phyloP scores from a whole-genome alignment of 2,797 vertebrate genomes.

The Garrulus glandarius region DNA sequence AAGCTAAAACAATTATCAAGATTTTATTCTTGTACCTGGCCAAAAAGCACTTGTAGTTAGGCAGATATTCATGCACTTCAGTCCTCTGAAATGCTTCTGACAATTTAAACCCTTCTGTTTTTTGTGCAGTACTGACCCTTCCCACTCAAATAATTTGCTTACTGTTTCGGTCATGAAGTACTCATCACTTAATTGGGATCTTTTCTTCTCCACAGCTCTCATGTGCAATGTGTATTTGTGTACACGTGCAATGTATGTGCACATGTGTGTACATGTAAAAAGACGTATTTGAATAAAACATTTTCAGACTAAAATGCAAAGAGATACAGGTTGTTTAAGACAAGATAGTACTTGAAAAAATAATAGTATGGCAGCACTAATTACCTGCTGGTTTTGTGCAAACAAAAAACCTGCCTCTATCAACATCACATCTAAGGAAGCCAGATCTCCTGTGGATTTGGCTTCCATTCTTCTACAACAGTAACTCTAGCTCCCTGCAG shows the following conservation, averaged over 20 bases:
- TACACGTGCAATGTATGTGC: not conserved
- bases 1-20: not conserved
- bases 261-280: not conserved
- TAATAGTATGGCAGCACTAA: not conserved
- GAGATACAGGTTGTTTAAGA: not conserved
- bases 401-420: not conserved
- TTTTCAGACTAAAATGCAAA: not conserved
- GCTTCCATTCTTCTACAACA: not conserved
- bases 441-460: not conserved
- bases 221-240: rapidly evolving
- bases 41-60: not conserved
- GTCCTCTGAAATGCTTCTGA: not conserved
- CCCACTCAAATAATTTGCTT: not conserved
- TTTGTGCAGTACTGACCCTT: not conserved
- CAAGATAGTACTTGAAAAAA: not conserved
- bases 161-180: not conserved
- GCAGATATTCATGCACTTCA: not conserved
- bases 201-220: not conserved
- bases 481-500: not conserved
- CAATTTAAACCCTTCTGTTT: not conserved
- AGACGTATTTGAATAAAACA: not conserved
- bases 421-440: not conserved
- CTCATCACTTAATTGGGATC: not conserved
- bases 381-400: not conserved
- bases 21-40: not conserved